Percentiles rank a stretch among this genome's conserved stretches.
Evolutionary conservation across 64 coral and sea anemone genomes (phyloP).

Genomic region (Acropora yongei): DNA sequence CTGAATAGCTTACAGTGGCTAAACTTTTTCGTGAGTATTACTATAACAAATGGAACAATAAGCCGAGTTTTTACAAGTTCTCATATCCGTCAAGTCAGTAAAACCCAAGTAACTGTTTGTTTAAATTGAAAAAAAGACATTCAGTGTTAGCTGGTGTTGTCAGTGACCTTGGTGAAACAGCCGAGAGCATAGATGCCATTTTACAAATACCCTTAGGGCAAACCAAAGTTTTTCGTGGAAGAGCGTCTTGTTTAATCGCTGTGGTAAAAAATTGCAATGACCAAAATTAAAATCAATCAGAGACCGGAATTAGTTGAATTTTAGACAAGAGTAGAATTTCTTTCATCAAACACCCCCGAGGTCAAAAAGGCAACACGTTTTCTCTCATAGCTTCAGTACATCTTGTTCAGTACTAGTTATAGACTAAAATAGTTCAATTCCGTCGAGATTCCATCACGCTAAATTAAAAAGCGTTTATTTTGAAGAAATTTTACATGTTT

Average conservation of each 20-base stretch:
- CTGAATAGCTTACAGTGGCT: neutral
- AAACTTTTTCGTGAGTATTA: neutral
- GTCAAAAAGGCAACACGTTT: neutral
- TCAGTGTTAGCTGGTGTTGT: neutral
- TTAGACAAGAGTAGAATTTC: neutral
- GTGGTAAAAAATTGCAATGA: neutral
- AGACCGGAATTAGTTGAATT: neutral
- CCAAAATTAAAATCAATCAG: neutral
- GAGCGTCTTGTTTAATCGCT: neutral
- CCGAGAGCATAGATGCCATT: neutral
- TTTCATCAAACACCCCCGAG: neutral
- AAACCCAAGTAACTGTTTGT: neutral
- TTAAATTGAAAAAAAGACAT: neutral
- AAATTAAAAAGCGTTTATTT: too few species aligned
- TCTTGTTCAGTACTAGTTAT: too few species aligned
- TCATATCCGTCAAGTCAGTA: neutral
- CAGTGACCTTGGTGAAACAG: neutral
- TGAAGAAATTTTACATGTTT: too few species aligned
- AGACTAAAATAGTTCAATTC: too few species aligned
- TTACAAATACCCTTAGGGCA: neutral
- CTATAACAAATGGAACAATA: neutral
- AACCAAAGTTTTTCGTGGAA: neutral
- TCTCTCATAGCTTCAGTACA: neutral
- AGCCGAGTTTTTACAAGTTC: neutral
- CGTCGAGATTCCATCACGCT: too few species aligned